Evolutionary conservation across 1,140 invertebrate species (phyloP), one percentile per base, ranked within the genome.

Genomic region (Pseudobourletiella spinata): DNA sequence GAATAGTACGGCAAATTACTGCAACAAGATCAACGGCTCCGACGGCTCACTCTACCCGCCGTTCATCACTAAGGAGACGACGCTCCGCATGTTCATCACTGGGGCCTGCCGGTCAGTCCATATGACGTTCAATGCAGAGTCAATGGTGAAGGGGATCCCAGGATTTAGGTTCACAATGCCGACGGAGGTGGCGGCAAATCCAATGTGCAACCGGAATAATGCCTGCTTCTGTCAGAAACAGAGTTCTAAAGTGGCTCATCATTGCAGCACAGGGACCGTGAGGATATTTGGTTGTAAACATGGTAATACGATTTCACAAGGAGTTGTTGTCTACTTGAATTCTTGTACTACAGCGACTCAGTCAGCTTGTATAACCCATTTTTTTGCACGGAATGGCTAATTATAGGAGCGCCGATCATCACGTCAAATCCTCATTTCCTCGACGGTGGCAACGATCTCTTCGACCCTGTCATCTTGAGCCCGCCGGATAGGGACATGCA

Each of bases 11-110:
- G 76, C 79, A 8, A 75, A 78, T 35, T 71, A 74, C 0, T 89
- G 87, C 70, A 87, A 89, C 71, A 73, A 79, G 1, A 86, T 79
- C 66, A 77, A 80, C 18, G 88, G 88, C 2, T 87, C 85, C 0
- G 88, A 90, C 71, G 82, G 84, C 0, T 87, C 86, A 0, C 81
- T 89, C 3, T 89, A 89, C 73, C 79, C 86, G 2, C 85, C 87
- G 0, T 82, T 82, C 63, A 73, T 85, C 22, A 80, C 77, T 75
- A 65, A 66, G 29, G 50, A 68, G 18, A 44, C 52, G 22, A 35
- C 57, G 8, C 4, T 67, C 20, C 32, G 52, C 6, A 43, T 71
- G 26, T 72, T 67, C 32, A 64, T 48, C 32, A 22, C 60, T 4
- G 69, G 67, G 11, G 29, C 71, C 43, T 74, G 43, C 66, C 84